Evolutionary conservation across 1,140 invertebrate species (phyloP), one percentile per base, ranked within the genome.

Genomic region (Drosophila novamexicana): DNA sequence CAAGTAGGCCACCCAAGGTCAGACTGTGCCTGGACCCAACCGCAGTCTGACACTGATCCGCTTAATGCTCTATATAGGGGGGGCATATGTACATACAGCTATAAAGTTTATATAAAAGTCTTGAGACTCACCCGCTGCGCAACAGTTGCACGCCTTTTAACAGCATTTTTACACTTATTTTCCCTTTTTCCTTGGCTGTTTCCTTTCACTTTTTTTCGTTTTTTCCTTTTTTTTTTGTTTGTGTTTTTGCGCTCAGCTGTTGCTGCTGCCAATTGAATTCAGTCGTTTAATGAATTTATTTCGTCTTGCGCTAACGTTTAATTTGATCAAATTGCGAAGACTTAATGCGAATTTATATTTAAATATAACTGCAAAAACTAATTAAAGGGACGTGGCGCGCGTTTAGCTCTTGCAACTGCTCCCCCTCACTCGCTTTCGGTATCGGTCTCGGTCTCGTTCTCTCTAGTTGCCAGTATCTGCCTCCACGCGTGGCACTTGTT

Each of bases 271-370:
- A 72, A 65, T 72, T 66, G 68, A 72, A 59, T 76, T 72, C 16
- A 18, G 61, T 49, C 61, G 68, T 78, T 80, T 75, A 86, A 88
- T 86, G 63, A 83, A 89, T 88, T 88, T 83, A 89, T 83, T 68
- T 80, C 75, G 75, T 62, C 59, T 52, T 40, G 37, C 39, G 54
- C 44, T 56, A 29, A n/a, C 50, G 14, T 42, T 64, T 81, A 72
- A 81, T 81, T 69, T 59, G 61, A 81, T 75, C n/a, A 72, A 81
- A 73, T 75, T 80, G 84, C 67, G 53, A 16, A 37, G 44, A 44
- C 65, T 71, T 78, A 70, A 79, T 86, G 77, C 63, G 56, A 76
- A 85, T 85, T 85, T 81, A 77, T 54, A 79, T 75, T 64, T 75
- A 69, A 65, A 64, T 70, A 57, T 14, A 66, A 50, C 62, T 36